Conservation (phyloP, 2,888 invertebrate species). For the Agriopis leucophaearia region DNA sequence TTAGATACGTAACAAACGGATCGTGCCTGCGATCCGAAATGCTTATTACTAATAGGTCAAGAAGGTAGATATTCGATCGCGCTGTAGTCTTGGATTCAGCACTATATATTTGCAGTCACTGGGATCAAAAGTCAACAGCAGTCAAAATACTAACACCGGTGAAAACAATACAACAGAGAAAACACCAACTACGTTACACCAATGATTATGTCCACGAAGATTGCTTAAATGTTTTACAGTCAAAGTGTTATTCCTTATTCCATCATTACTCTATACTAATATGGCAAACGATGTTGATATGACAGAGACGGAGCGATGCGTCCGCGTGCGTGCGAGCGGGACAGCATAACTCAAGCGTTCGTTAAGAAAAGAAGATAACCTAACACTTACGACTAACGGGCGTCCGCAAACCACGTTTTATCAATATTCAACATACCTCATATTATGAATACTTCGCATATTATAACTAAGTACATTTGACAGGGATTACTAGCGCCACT, state of each 20-base stretch:
- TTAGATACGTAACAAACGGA: not conserved
- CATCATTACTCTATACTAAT: constrained; percentile 73
- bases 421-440: constrained; percentile 13
- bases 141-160: constrained; percentile 35
- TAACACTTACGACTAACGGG: constrained; percentile 56
- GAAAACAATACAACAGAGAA: constrained; percentile 55
- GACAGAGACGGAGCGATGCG: constrained; percentile 64
- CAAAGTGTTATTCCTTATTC: constrained; percentile 51
- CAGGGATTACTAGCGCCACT: constrained; percentile 2
- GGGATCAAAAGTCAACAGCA: constrained; percentile 21
- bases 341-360: constrained; percentile 53
- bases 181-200: constrained; percentile 68
- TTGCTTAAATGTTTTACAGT: constrained; percentile 72
- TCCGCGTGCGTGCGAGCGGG: constrained; percentile 56
- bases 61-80: not conserved
- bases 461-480: constrained; percentile 12
- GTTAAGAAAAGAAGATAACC: constrained; percentile 54
- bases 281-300: constrained; percentile 84
- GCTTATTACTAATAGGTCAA: not conserved
- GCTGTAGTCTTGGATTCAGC: not conserved
- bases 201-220: constrained; percentile 75
- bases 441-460: constrained; percentile 7
- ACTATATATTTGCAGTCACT: constrained; percentile 18
- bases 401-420: constrained; percentile 32
- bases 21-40: not conserved